Evolutionary conservation across 1,140 invertebrate species (phyloP).

Genomic region (Trichonephila inaurata): DNA sequence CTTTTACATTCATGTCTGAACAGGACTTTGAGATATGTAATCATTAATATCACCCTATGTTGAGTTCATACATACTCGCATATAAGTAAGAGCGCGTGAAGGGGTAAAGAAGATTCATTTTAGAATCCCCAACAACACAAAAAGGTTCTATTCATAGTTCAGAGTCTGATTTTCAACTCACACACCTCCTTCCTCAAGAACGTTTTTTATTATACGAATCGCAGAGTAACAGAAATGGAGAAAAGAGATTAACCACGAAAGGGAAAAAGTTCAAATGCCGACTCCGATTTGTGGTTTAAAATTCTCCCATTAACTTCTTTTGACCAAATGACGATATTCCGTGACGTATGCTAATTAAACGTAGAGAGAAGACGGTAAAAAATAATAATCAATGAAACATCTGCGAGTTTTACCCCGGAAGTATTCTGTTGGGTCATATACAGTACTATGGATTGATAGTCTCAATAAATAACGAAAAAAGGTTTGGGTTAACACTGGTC

Average conservation of each 20-base stretch:
- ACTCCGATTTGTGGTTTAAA: slow-evolving; percentile 40
- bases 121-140: neutral
- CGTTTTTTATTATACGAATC: slow-evolving; percentile 7
- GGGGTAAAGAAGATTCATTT: neutral
- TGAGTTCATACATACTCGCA: neutral
- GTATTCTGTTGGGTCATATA: neutral
- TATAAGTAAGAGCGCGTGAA: neutral
- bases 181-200: neutral
- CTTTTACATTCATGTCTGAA: neutral
- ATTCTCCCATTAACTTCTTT: slow-evolving; percentile 48
- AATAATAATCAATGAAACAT: slow-evolving; percentile 56
- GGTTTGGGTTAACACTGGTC: neutral
- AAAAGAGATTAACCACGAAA: slow-evolving; percentile 40
- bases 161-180: neutral
- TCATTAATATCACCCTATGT: neutral
- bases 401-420: slow-evolving; percentile 44
- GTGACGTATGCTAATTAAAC: slow-evolving; percentile 62
- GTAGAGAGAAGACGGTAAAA: neutral
- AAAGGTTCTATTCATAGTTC: slow-evolving; percentile 4
- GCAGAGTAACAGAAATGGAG: neutral
- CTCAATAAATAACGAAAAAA: slow-evolving; percentile 20
- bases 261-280: slow-evolving; percentile 21
- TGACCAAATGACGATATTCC: slow-evolving; percentile 52
- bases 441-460: neutral
- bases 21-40: neutral